A percentile compares a stretch with the other conserved stretches of the same genome.
Evolutionary conservation across 2,888 invertebrate species (phyloP).

Genomic region (Tenthredo amoena): DNA sequence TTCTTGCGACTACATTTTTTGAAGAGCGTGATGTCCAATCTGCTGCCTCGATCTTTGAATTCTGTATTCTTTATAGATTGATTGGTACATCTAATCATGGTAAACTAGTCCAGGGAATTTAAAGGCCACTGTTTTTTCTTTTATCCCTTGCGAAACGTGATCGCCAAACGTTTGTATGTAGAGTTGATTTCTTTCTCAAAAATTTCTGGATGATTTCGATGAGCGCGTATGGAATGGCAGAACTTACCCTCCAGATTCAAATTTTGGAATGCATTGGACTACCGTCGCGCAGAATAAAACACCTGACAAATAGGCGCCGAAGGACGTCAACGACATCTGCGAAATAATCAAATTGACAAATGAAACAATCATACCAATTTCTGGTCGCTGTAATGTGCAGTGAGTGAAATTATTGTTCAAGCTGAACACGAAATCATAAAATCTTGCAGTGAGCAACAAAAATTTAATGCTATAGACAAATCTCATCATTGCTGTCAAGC

Average conservation of each 20-base stretch:
- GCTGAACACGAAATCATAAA: not conserved
- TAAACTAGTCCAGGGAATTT: not conserved
- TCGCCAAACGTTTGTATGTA: not conserved
- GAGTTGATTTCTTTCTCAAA: not conserved
- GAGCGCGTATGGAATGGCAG: not conserved
- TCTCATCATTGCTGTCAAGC: not conserved
- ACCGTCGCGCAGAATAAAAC: slow-evolving; percentile 57
- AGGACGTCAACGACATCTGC: slow-evolving; percentile 62
- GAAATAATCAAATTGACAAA: slow-evolving; percentile 51
- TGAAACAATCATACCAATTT: not conserved
- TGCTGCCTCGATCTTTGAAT: not conserved
- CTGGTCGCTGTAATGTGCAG: not conserved
- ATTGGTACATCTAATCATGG: not conserved
- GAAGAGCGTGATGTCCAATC: not conserved
- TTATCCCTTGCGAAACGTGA: not conserved
- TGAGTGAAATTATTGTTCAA: slow-evolving; percentile 8
- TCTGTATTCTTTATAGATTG: not conserved
- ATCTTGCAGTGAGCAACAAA: not conserved
- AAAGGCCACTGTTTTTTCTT: not conserved
- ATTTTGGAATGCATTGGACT: slow-evolving; percentile 71
- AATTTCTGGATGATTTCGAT: not conserved
- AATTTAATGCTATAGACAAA: not conserved
- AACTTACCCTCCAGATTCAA: slow-evolving; percentile 72
- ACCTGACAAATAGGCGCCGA: slow-evolving; percentile 55
- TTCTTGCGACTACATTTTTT: not conserved